Evolutionary conservation across 2,888 invertebrate genomes (phyloP).

Genomic region (Copidosoma aretas): DNA sequence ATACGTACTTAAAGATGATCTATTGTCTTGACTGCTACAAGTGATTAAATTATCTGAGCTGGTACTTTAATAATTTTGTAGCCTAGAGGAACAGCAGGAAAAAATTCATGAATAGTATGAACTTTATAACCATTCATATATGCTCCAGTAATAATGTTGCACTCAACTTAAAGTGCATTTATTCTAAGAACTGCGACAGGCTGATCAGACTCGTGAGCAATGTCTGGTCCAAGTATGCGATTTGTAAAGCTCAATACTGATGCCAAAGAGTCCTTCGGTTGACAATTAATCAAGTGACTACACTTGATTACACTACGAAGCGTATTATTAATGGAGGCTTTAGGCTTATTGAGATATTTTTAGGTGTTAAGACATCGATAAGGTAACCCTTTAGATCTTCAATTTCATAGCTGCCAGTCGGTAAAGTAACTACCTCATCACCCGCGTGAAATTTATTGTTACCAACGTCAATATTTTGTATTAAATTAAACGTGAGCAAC

Average conservation of each 20-base stretch:
- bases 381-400: slow-evolving; percentile 22
- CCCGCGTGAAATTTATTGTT: slow-evolving; percentile 25
- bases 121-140: not conserved
- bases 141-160: too few relatives aligned
- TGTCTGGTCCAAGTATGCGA: slow-evolving; percentile 26
- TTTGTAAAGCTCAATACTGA: slow-evolving; percentile 37
- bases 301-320: slow-evolving; percentile 22
- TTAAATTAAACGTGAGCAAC: slow-evolving; percentile 34
- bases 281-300: slow-evolving; percentile 34
- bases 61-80: too few relatives aligned
- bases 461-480: slow-evolving; percentile 34
- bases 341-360: slow-evolving; percentile 21
- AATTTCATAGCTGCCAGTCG: slow-evolving; percentile 21
- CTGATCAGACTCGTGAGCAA: slow-evolving; percentile 29
- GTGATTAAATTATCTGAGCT: too few relatives aligned
- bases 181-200: slow-evolving; percentile 13
- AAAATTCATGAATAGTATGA: too few relatives aligned
- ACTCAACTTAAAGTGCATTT: slow-evolving; percentile 18
- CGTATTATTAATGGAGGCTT: slow-evolving; percentile 29
- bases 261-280: slow-evolving; percentile 34
- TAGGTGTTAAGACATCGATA: slow-evolving; percentile 21
- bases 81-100: too few relatives aligned
- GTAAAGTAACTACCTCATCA: slow-evolving; percentile 19
- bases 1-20: too few relatives aligned
- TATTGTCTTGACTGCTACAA: too few relatives aligned